Percentiles rank a stretch among this genome's conserved stretches.
Conservation (phyloP, 2,888 invertebrate species). For the Loripinus fragilis region DNA sequence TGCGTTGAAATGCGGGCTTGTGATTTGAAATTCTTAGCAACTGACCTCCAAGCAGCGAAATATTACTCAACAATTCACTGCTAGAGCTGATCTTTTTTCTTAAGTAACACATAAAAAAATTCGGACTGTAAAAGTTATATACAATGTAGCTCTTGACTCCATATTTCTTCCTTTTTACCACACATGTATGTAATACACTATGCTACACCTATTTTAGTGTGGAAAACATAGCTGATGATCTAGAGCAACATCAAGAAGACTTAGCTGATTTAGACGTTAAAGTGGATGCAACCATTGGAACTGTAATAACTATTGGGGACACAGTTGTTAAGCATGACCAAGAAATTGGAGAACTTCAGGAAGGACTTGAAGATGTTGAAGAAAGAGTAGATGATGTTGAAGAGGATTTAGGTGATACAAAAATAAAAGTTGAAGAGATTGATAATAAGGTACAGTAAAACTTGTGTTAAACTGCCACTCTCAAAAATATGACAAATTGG, state of each 20-base stretch:
- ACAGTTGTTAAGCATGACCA: constrained; percentile 69
- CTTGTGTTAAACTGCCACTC: too few relatives aligned
- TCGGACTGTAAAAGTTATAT: too few relatives aligned
- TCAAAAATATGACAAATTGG: too few relatives aligned
- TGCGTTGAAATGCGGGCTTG: too few relatives aligned
- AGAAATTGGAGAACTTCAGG: constrained; percentile 61
- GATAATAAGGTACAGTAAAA: constrained; percentile 79
- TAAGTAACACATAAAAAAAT: too few relatives aligned
- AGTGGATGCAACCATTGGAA: constrained; percentile 66
- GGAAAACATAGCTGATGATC: constrained; percentile 67
- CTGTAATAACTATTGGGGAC: constrained; percentile 64
- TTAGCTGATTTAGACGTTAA: constrained; percentile 68
- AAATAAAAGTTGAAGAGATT: constrained; percentile 75
- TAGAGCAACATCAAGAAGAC: constrained; percentile 69
- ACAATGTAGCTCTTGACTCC: too few relatives aligned
- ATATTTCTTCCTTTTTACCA: too few relatives aligned
- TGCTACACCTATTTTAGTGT: constrained; percentile 56
- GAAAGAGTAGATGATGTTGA: constrained; percentile 67
- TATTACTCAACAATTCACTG: too few relatives aligned
- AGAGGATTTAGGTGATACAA: constrained; percentile 69
- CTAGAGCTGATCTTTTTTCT: too few relatives aligned
- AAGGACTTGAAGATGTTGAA: constrained; percentile 61
- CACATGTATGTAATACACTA: too few relatives aligned
- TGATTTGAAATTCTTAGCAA: too few relatives aligned
- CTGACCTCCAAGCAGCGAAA: too few relatives aligned